Base-by-base conservation (phyloP, 2,888 invertebrate genomes). In the Xestobium rufovillosum region DNA sequence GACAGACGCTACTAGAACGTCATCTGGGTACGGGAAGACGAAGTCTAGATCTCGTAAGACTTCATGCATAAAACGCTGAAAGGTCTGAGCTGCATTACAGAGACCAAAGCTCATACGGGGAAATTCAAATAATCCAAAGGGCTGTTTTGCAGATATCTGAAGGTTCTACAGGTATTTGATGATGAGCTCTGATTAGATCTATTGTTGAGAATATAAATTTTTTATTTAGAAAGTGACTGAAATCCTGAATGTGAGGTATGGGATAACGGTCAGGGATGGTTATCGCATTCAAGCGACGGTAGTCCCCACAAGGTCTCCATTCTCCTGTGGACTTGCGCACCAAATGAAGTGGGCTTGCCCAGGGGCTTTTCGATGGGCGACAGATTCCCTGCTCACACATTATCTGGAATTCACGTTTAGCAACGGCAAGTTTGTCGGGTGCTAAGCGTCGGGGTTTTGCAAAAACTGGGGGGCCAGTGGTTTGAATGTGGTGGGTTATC, bases 241-340 rank as follows among this genome's bases (percentile, higher is more conserved):
- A 55, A 39, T 59, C 57, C 8, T 57, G 50, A 9, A 63, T 48
- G 35, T 57, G 52, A 2, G 54, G 48, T 3, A 56, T 36, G 0
- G 60, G 59, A 67, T 66, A 36, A 68, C 66, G 3, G 59, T 61
- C 44, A 57, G 61, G 57, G 69, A 70, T 54, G 68, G 69, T 56
- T 58, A 61, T 44, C 0, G 47, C 49, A 30, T 61, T 63, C 0
- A 62, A 39, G 1, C n/a, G 11, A 0, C 62, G 37, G 35, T 59
- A 64, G 23, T 64, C 60, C 0, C 60, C 51, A 48, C 66, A 63
- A 48, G 54, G 59, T 11, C 57, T 56, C 32, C 56, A 59, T 1
- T 48, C 44, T 4, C 45, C 41, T 16, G 50, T 50, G n/a, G n/a
- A n/a, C 35, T 61, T 62, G 2, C 56, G 53, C 2, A 51, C 57